Evolutionary conservation across 2,797 vertebrate species (phyloP).

Genomic region (Crocidura indochinensis): DNA sequence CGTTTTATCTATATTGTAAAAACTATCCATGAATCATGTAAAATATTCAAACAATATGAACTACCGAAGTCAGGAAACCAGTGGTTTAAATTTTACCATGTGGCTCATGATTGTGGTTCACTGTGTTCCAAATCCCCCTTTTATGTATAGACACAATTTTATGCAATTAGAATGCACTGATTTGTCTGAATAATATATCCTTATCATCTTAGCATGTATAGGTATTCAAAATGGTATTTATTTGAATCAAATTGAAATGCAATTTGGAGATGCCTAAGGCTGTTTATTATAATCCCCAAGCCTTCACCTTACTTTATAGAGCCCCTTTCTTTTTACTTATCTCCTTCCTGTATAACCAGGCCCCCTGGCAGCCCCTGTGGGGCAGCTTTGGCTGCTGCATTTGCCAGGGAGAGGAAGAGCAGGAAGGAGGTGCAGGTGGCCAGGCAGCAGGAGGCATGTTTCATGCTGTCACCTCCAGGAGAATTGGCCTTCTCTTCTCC

Average conservation of each 20-base stretch:
- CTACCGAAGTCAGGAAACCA: constrained; percentile 61
- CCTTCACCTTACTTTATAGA: constrained; percentile 48
- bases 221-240: constrained; percentile 56
- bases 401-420: constrained; percentile 80
- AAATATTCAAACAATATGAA: constrained; percentile 55
- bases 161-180: constrained; percentile 43
- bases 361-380: constrained; percentile 42
- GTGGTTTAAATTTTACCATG: constrained; percentile 27
- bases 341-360: constrained; percentile 59
- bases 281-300: constrained; percentile 64
- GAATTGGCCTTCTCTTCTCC: constrained; percentile 81
- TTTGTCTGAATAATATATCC: constrained; percentile 44
- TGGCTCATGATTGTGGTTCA: constrained; percentile 58
- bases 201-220: constrained; percentile 60
- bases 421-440: constrained; percentile 84
- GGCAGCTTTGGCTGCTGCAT: constrained; percentile 61
- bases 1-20: constrained; percentile 21
- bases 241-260: constrained; percentile 55
- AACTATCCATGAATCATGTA: constrained; percentile 5
- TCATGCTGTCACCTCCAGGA: constrained; percentile 81
- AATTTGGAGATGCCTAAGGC: constrained; percentile 51
- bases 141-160: constrained; percentile 59
- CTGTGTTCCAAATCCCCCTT: constrained; percentile 2
- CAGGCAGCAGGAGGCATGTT: constrained; percentile 76
- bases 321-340: constrained; percentile 32